A percentile compares a stretch with the other conserved stretches of the same genome.
Conservation (phyloP, 2,888 invertebrate genomes). For the Cephus sareptanus region DNA sequence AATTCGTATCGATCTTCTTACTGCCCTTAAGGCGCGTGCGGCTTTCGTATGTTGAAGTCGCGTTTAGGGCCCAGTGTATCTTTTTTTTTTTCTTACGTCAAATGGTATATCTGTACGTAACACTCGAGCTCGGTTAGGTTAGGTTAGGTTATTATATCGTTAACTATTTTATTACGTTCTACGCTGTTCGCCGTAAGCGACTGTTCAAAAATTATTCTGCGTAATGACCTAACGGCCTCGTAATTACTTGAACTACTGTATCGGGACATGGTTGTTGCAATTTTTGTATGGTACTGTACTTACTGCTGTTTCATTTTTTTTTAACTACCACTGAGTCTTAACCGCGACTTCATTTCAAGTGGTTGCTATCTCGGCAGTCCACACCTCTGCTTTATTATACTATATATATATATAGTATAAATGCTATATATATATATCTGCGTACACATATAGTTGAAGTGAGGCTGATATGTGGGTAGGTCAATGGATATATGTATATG, state of each 20-base stretch:
- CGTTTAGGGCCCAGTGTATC: not conserved
- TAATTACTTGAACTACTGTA: too few species aligned
- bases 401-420: slow-evolving; percentile 16
- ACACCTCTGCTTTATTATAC: slow-evolving; percentile 45
- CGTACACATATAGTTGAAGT: slow-evolving; percentile 10
- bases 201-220: not conserved
- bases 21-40: not conserved
- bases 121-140: not conserved
- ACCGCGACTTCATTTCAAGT: slow-evolving; percentile 19
- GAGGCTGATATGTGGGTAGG: slow-evolving; percentile 1
- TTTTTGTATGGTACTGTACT: too few species aligned
- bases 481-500: not conserved
- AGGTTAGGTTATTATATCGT: not conserved
- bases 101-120: not conserved
- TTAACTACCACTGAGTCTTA: not conserved
- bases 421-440: not conserved
- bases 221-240: too few species aligned
- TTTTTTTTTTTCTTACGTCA: not conserved
- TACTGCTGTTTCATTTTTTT: not conserved
- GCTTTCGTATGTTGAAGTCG: not conserved
- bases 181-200: not conserved
- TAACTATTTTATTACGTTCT: not conserved
- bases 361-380: slow-evolving; percentile 41
- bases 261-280: too few species aligned
- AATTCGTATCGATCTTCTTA: slow-evolving; percentile 19